Conservation (phyloP, 2,888 invertebrate species). For the Nineta flava region DNA sequence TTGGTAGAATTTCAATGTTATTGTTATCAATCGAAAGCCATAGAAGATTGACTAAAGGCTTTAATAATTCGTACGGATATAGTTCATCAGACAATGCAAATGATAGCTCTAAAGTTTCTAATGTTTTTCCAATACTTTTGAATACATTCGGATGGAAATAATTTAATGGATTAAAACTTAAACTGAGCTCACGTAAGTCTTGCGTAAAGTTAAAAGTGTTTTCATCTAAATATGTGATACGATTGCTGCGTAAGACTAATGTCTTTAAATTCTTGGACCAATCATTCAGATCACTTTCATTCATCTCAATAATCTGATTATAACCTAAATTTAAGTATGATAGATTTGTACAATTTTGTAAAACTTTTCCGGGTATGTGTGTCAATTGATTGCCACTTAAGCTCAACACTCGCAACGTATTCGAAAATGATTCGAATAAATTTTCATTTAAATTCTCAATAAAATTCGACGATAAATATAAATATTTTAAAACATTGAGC, state of each 20-base stretch:
- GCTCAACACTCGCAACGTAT: constrained; percentile 58
- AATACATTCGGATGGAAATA: constrained; percentile 70
- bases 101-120: constrained; percentile 73
- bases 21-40: constrained; percentile 83
- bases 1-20: constrained; percentile 56
- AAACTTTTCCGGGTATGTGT: constrained; percentile 49
- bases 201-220: constrained; percentile 57
- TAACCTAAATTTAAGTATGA: constrained; percentile 82
- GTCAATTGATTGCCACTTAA: constrained; percentile 67
- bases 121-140: constrained; percentile 48
- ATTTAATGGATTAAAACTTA: constrained; percentile 81
- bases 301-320: constrained; percentile 65
- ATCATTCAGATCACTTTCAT: constrained; percentile 55
- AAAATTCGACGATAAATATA: constrained; percentile 70
- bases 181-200: constrained; percentile 69
- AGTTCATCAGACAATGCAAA: constrained; percentile 69
- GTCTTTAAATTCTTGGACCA: constrained; percentile 71
- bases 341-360: constrained; percentile 56
- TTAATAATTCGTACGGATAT: constrained; percentile 60
- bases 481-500: constrained; percentile 54
- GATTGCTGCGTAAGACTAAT: constrained; percentile 68
- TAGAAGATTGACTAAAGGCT: constrained; percentile 54
- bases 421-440: constrained; percentile 38
- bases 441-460: constrained; percentile 44
- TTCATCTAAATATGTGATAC: constrained; percentile 54